Conservation (phyloP, 2,888 invertebrate species). For the Acleris literana region DNA sequence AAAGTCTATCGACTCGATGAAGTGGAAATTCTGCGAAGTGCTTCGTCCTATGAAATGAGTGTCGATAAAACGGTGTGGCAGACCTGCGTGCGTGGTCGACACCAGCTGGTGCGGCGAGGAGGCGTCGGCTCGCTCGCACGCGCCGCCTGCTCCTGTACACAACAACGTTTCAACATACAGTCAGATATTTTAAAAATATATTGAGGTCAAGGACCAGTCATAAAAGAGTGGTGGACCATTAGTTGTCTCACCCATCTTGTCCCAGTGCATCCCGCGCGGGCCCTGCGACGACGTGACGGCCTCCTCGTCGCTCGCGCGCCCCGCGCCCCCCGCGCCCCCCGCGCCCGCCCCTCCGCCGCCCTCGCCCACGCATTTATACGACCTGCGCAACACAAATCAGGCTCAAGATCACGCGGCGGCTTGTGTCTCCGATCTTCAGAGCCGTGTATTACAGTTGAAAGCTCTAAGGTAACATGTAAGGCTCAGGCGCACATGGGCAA, state of each 20-base stretch:
- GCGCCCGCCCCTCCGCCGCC: not conserved
- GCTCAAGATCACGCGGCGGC: not conserved
- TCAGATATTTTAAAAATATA: no score
- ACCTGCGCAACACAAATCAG: not conserved
- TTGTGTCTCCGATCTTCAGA: no score
- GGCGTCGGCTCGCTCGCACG: conserved; percentile 49
- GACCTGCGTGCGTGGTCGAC: conserved; percentile 66
- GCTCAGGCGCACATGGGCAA: no score
- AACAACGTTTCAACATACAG: no score
- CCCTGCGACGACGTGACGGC: conserved; percentile 57
- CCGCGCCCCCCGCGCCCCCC: not conserved
- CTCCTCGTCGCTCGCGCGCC: conserved; percentile 43
- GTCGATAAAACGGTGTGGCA: not conserved
- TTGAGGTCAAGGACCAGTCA: no score
- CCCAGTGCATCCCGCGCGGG: conserved; percentile 61
- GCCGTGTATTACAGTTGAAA: no score
- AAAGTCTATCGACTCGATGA: no score
- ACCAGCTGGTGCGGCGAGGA: conserved; percentile 66
- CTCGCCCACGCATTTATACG: conserved; percentile 39
- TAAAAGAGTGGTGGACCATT: no score
- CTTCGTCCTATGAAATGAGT: no score
- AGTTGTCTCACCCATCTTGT: conserved; percentile 55
- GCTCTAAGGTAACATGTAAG: no score
- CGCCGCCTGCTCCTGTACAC: conserved; percentile 43
- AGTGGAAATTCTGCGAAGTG: no score